Base-by-base conservation (phyloP, 2,797 vertebrate genomes). In the Falco cherrug region DNA sequence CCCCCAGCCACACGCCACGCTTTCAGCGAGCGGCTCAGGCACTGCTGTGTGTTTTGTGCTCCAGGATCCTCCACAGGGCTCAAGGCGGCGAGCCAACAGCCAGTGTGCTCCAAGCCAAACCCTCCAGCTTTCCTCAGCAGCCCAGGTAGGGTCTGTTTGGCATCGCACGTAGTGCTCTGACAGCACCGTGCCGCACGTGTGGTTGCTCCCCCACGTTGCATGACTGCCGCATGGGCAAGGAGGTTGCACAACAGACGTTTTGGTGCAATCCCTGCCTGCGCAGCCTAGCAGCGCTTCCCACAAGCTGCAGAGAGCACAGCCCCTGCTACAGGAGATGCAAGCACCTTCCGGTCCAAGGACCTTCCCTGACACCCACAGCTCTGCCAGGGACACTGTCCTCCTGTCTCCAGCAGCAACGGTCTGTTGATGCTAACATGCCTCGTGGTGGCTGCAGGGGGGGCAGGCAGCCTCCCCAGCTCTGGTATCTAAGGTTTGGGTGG, bases 141-240 rank as follows among this genome's bases (percentile, higher is more conserved):
- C 20, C 24, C 22, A 8, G 28, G 21, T 5, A 51, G 15, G 5
- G 4, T 26, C 17, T 26, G 0, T 33, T 7, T 37, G 28, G 48
- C 43, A 26, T 5, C 56, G n/a, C 28, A 9, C 10, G 0, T 3
- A 3, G 43, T 5, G 22, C 68, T 48, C 35, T 0, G 11, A 7
- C 41, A 65, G 65, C 65, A 26, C 45, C 3, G 1, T 5, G 22
- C 73, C 29, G 13, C 41, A 20, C 0, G 0, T 4, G 20, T 7
- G 53, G 39, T 6, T 37, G 35, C 18, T 25, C 13, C n/a, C 41
- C 41, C 1, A 4, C 1, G 0, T 18, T 16, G 37, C 37, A 9
- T 0, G 1, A 43, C 28, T 6, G 0, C 26, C 2, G 1, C 24
- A 9, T 1, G 2, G 35, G 37, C 50, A 2, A 0, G 29, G 19